Evolutionary conservation across 2,113 vertebrate genomes (phyloP).

Genomic region (Nerophis lumbriciformis): DNA sequence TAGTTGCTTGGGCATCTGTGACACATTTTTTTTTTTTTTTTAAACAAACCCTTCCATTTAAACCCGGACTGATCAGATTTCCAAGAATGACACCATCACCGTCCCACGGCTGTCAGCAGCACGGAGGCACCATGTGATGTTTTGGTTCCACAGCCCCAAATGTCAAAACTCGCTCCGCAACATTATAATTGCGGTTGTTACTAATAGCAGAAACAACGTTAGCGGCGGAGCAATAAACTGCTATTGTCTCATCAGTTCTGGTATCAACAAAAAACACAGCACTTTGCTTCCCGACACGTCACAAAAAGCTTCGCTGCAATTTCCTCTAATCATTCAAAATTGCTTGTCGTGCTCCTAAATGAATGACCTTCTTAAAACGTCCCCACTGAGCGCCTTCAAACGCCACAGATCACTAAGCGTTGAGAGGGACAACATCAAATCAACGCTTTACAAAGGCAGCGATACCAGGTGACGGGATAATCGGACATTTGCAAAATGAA

Average conservation of each 20-base stretch:
- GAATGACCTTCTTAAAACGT: background rate
- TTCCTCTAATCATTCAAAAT: constrained; percentile 28
- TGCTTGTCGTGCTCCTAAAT: constrained; percentile 26
- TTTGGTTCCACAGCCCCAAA: background rate
- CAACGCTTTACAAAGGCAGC: background rate
- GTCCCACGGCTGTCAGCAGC: background rate
- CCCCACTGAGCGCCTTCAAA: constrained; percentile 12
- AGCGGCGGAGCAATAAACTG: background rate
- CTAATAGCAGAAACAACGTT: background rate
- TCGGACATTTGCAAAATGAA: background rate
- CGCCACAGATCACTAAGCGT: constrained; percentile 8
- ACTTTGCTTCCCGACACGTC: background rate
- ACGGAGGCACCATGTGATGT: background rate
- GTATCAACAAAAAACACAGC: constrained; percentile 13
- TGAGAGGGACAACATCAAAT: constrained; percentile 1
- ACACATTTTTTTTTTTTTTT: background rate
- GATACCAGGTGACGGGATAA: background rate
- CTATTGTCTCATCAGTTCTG: constrained; percentile 17
- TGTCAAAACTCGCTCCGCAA: background rate
- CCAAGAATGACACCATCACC: background rate
- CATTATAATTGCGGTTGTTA: background rate
- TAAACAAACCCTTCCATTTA: background rate
- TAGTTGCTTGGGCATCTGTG: background rate
- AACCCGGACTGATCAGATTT: background rate
- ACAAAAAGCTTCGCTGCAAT: constrained; percentile 15